Evolutionary conservation across 2,113 vertebrate genomes (phyloP).

Genomic region (Pterocles burchelli): DNA sequence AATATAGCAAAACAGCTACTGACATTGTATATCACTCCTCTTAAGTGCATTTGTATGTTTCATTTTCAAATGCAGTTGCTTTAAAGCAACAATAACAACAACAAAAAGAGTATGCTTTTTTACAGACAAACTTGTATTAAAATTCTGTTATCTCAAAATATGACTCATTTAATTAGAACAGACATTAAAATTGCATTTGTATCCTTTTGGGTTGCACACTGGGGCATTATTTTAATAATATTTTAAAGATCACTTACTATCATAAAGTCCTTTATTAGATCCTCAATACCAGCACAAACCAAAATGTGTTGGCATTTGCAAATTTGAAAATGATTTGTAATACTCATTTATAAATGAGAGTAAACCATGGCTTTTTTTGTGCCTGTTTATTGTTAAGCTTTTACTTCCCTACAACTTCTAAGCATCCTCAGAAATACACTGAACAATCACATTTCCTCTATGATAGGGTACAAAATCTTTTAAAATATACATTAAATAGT

Average conservation of each 20-base stretch:
- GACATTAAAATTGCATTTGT: background rate
- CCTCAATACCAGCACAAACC: background rate
- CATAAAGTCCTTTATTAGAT: background rate
- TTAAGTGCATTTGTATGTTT: background rate
- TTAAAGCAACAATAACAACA: background rate
- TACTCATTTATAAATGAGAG: background rate
- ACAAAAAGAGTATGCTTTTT: background rate
- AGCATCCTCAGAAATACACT: slow-evolving; percentile 31
- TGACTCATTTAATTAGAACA: background rate
- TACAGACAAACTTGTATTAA: background rate
- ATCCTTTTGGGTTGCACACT: background rate
- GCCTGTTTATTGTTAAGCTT: background rate
- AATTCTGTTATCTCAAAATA: background rate
- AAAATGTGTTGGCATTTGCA: background rate
- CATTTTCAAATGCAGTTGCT: background rate
- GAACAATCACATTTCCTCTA: slow-evolving; percentile 37
- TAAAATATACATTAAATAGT: slow-evolving; percentile 34
- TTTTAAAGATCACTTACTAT: background rate
- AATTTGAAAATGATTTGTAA: background rate
- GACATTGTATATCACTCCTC: background rate
- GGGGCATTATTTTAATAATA: background rate
- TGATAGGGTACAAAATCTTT: slow-evolving; percentile 17
- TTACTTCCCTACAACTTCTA: background rate
- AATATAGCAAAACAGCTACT: background rate
- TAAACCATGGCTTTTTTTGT: background rate